These are phyloP conservation scores for Cephalotes varians DNA, from an alignment of 2,888 invertebrate genomes.

Conservation along the genomic window DNA sequence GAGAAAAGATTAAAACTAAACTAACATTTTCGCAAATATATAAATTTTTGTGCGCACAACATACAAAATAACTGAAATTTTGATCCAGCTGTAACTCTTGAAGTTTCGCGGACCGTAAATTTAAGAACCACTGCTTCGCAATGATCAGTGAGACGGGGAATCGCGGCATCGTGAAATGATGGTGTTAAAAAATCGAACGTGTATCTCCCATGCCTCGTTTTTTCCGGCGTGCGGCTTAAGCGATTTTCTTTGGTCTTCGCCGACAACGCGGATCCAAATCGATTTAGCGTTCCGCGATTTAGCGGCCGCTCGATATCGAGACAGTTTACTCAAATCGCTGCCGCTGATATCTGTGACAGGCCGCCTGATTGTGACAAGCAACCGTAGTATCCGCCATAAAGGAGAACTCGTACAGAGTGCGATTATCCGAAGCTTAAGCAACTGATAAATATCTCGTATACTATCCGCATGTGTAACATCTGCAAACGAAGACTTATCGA, in stretches of 20 bases:
- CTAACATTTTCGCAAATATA: not conserved
- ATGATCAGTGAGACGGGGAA: conserved; percentile 2
- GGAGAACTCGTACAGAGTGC: conserved; percentile 3
- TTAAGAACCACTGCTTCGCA: conserved; percentile 42
- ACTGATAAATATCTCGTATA: conserved; percentile 46
- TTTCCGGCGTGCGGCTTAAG: conserved; percentile 39
- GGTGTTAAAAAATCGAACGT: conserved; percentile 38
- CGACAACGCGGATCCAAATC: conserved; percentile 50
- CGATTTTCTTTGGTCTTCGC: conserved; percentile 55
- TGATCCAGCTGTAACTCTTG: not conserved
- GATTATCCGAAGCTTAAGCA: conserved; percentile 34
- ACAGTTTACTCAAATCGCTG: conserved; percentile 47
- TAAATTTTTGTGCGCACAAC: not conserved
- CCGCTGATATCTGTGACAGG: conserved; percentile 27
- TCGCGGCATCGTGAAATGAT: not conserved
- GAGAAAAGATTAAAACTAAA: not conserved
- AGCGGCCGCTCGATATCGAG: conserved; percentile 43
- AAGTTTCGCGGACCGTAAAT: not conserved
- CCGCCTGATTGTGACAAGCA: conserved; percentile 45
- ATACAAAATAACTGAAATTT: not conserved
- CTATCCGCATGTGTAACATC: conserved; percentile 28
- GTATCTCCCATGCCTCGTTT: conserved; percentile 41
- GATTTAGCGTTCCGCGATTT: conserved; percentile 46
- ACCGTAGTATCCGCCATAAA: conserved; percentile 26
- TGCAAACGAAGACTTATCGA: conserved; percentile 36